Evolutionary conservation across 2,113 vertebrate species (phyloP), one percentile per base, ranked within the genome.

Genomic region (Corvus cornix): DNA sequence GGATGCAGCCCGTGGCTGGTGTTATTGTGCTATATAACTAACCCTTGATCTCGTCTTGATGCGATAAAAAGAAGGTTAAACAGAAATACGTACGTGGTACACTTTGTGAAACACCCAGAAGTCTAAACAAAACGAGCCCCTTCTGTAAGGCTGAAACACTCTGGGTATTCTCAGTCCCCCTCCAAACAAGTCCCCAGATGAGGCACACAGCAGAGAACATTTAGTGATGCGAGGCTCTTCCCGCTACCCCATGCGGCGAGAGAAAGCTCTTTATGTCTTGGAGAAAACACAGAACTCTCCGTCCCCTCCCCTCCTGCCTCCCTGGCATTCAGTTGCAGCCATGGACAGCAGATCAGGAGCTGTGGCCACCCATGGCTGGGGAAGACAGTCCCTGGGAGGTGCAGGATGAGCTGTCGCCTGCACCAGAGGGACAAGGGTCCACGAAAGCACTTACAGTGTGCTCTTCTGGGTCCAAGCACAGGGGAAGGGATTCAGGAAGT

Each of bases 1-100:
- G 62, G 86, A 96, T 10, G 41, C 94, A 94, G 94, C 96, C 96
- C 26, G 28, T 96, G 93, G 96, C 95, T 93, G 92, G 31, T 94
- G 64, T 77, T 87, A 72, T 53, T 96, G 80, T 91, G 94, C 92
- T 95, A 51, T 94, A 93, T 67, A 83, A 84, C 83, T 94, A 96
- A 94, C 95, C 90, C 88, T 89, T 96, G 94, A 94, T 96, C 95
- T 91, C 2, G 1, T 70, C 92, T 64, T n/a, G 86, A 87, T 92
- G 86, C 0, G 0, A 78, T 81, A 85, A 95, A 95, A 96, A 95
- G 74, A 90, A 96, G 95, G 94, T 96, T 97, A 95, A 97, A 95
- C 88, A 87, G 88, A 94, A 96, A 94, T 89, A 87, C 52, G 66
- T 44, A 37, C 51, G 73, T 4, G 0, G 37, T 53, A 82, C 60